Conservation (phyloP, 30 jellyfish, hydroid and myxozoan species). For the Catostylus mosaicus region DNA sequence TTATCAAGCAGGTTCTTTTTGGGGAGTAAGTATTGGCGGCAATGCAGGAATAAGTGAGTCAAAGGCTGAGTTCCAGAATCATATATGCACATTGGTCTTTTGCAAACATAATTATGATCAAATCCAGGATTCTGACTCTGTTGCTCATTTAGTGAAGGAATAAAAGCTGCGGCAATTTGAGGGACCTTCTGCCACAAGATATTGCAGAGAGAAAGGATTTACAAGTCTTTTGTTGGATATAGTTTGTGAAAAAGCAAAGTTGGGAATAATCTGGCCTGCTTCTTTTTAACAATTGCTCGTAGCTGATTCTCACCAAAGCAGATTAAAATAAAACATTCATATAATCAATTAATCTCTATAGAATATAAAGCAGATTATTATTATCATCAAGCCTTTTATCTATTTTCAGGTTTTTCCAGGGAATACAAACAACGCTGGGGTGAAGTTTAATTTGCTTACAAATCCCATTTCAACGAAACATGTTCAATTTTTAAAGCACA, state of each 20-base stretch:
- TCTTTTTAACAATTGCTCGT: too few relatives aligned
- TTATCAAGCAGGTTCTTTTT: slow-evolving; percentile 31
- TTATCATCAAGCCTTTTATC: too few relatives aligned
- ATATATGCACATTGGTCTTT: slow-evolving; percentile 13
- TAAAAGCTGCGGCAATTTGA: too few relatives aligned
- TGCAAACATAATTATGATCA: neutral
- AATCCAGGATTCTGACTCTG: slow-evolving; percentile 2
- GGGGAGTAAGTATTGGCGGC: slow-evolving; percentile 27
- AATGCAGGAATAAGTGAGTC: slow-evolving; percentile 16
- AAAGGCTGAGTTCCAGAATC: slow-evolving; percentile 11
- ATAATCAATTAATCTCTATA: too few relatives aligned
- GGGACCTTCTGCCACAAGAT: too few relatives aligned
- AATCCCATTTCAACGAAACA: slow-evolving; percentile 50
- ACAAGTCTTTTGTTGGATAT: too few relatives aligned
- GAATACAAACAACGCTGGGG: slow-evolving; percentile 51
- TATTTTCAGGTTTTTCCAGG: slow-evolving; percentile 50
- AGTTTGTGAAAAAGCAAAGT: too few relatives aligned
- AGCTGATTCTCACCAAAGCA: too few relatives aligned
- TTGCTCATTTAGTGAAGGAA: too few relatives aligned
- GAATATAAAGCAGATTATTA: neutral
- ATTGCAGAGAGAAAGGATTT: too few relatives aligned
- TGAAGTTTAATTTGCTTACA: slow-evolving; percentile 44
- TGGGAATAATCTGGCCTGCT: too few relatives aligned
- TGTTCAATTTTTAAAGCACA: slow-evolving; percentile 34
- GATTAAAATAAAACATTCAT: too few relatives aligned